Conservation (phyloP, 1,140 invertebrate genomes). For the Habropoda laboriosa region DNA sequence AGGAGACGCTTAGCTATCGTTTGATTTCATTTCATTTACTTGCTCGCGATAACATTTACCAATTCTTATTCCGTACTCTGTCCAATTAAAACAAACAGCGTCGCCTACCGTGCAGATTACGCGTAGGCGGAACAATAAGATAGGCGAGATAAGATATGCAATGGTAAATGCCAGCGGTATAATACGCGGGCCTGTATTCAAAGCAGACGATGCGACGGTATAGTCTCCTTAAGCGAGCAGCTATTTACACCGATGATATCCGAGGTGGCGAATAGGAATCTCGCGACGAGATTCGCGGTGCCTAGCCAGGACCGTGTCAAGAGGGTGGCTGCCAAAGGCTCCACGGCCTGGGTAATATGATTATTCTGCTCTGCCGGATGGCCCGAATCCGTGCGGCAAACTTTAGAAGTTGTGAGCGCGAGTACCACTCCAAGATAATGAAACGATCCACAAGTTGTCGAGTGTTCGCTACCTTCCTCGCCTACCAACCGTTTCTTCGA, state of each 20-base stretch:
- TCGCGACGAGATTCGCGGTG: constrained; percentile 51
- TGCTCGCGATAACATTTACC: not conserved
- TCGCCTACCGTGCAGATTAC: constrained; percentile 28
- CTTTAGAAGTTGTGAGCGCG: constrained; percentile 73
- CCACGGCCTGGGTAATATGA: constrained; percentile 69
- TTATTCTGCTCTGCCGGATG: constrained; percentile 73
- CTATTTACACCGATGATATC: constrained; percentile 55
- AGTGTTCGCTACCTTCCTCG: constrained; percentile 45
- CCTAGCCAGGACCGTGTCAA: constrained; percentile 58
- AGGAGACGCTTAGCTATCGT: not conserved
- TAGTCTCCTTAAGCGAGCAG: constrained; percentile 27
- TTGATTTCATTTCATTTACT: not conserved
- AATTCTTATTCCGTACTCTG: not conserved
- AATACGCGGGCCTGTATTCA: constrained; percentile 40
- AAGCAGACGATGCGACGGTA: constrained; percentile 14
- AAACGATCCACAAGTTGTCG: constrained; percentile 78
- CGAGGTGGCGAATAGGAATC: constrained; percentile 50
- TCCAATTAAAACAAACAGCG: constrained; percentile 25
- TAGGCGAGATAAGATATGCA: constrained; percentile 39
- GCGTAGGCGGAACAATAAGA: constrained; percentile 40
- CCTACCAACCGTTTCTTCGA: constrained; percentile 22
- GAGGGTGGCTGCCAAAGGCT: constrained; percentile 59
- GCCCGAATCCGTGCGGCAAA: constrained; percentile 69
- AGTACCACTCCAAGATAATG: constrained; percentile 75
- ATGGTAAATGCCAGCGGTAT: constrained; percentile 30